phyloP scores from a whole-genome alignment of 2,888 invertebrate species.

The Drosophila rellima region DNA sequence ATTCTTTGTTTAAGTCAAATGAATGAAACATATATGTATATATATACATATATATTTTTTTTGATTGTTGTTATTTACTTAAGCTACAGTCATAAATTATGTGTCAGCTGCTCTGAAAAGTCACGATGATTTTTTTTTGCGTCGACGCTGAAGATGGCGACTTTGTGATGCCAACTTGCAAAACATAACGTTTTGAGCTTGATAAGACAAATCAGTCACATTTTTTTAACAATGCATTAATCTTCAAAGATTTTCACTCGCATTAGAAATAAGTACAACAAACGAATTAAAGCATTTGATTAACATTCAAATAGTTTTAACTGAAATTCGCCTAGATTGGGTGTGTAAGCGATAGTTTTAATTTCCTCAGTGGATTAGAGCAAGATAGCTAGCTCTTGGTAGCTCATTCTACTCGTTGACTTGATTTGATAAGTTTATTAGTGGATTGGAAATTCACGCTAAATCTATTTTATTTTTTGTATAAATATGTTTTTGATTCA shows the following conservation, averaged over 20 bases:
- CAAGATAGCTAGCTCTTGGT: neutral
- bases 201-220: too few species aligned
- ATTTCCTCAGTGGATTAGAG: neutral
- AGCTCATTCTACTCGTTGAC: neutral
- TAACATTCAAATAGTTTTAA: neutral
- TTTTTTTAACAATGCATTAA: too few species aligned
- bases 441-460: neutral
- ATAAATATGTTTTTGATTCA: slow-evolving; percentile 1
- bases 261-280: neutral
- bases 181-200: too few species aligned
- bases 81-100: too few species aligned
- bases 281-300: neutral
- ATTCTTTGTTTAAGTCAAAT: too few species aligned
- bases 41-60: too few species aligned
- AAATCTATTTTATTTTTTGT: neutral
- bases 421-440: slow-evolving; percentile 6
- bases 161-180: too few species aligned
- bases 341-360: neutral
- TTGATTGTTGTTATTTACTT: too few species aligned
- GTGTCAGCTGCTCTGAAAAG: too few species aligned
- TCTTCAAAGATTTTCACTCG: neutral
- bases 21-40: too few species aligned
- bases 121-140: too few species aligned
- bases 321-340: neutral
- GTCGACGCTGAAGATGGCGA: too few species aligned